Evolutionary conservation across 2,888 invertebrate genomes (phyloP).

Genomic region (Dorcus hopei): DNA sequence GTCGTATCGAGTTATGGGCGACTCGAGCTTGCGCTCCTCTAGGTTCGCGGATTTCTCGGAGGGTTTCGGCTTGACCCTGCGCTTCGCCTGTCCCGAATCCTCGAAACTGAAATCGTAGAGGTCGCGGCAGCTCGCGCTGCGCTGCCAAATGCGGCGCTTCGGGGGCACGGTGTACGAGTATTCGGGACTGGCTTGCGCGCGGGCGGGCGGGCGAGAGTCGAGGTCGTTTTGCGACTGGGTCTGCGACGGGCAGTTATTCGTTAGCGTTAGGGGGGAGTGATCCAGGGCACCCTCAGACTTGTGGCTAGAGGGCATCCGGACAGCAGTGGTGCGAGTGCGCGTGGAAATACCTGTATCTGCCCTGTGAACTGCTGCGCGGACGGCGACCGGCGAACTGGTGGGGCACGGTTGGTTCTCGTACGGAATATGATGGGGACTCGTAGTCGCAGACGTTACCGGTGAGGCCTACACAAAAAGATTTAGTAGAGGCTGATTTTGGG

Average conservation of each 20-base stretch:
- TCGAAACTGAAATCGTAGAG: constrained; percentile 75
- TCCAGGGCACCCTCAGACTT: constrained; percentile 56
- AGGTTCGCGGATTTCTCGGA: constrained; percentile 45
- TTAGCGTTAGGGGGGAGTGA: constrained; percentile 42
- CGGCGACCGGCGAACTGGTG: constrained; percentile 52
- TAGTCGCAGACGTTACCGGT: constrained; percentile 49
- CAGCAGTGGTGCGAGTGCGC: constrained; percentile 48
- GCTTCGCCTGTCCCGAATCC: constrained; percentile 65
- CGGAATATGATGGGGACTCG: constrained; percentile 42
- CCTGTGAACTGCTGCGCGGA: constrained; percentile 55
- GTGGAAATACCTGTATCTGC: constrained; percentile 47
- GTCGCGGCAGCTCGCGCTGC: constrained; percentile 80
- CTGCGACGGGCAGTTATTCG: constrained; percentile 41
- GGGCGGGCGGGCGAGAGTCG: constrained; percentile 31
- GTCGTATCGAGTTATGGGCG: constrained; percentile 71
- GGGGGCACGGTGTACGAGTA: constrained; percentile 29
- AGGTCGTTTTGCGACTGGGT: constrained; percentile 49
- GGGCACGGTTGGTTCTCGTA: constrained; percentile 45
- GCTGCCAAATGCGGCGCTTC: constrained; percentile 64
- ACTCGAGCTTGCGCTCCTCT: constrained; percentile 57
- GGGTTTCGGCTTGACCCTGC: constrained; percentile 52
- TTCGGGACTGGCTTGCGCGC: constrained; percentile 32
- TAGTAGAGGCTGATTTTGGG: not conserved
- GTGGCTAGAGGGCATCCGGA: constrained; percentile 57
- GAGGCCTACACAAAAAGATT: constrained; percentile 31